Conservation (phyloP, 2,888 invertebrate species). For the Vannuccia rotundouncinata region DNA sequence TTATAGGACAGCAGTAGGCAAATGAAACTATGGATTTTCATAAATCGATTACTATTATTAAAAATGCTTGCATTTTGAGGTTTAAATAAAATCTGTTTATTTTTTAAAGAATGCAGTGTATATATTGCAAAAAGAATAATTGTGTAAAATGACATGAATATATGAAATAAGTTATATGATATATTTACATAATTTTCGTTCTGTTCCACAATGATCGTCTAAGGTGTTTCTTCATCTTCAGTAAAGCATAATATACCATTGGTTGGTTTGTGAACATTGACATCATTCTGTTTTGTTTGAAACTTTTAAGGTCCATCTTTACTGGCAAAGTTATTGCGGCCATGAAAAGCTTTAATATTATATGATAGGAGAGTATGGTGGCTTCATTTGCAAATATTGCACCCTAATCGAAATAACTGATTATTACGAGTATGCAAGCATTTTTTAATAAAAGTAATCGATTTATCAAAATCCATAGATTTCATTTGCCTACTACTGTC, state of each 20-base stretch:
- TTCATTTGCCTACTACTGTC: not conserved
- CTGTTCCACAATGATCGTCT: not conserved
- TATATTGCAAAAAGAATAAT: too few species aligned
- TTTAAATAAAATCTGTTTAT: not conserved
- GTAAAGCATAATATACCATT: not conserved
- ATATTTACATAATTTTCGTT: too few species aligned
- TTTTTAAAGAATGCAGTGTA: too few species aligned
- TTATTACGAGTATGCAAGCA: not conserved
- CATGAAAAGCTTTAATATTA: not conserved
- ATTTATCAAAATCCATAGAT: not conserved
- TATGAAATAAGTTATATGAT: too few species aligned
- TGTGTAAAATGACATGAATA: too few species aligned
- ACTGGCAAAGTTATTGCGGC: not conserved
- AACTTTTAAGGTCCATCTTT: not conserved
- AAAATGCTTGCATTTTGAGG: not conserved
- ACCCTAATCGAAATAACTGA: not conserved
- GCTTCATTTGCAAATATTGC: not conserved
- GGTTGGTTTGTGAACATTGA: not conserved
- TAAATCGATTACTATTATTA: not conserved
- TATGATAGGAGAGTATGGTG: not conserved
- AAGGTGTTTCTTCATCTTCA: not conserved
- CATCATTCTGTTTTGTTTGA: not conserved
- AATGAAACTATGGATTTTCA: not conserved
- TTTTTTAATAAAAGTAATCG: not conserved
- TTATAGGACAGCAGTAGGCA: not conserved